Base-by-base conservation (phyloP, 2,888 invertebrate genomes). In the Strigamia crassipes region DNA sequence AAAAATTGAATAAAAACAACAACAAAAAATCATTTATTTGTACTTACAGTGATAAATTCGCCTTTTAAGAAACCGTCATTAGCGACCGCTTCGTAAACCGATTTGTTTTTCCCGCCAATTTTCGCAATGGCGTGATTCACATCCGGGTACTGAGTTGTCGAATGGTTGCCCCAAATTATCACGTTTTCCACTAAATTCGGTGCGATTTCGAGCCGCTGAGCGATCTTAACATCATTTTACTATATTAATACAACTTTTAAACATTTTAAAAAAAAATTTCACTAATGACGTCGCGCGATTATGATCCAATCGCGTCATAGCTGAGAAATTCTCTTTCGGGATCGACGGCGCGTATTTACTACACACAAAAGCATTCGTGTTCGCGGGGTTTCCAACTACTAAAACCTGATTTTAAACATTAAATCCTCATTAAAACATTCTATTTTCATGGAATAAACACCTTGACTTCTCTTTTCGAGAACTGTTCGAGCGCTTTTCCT, bases 121-220 rank as follows among this genome's bases (percentile, higher is more conserved):
- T 80, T 84, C 18, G 85, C 86, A 31, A 90, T 87, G 38, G 94
- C 94, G 87, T 94, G 92, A 38, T 91, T 90, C 0, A 94, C 94
- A 90, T 99, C 99, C 8, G 99, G 99, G 89, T 95, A 99, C 90
- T 99, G 99, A 10, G 99, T 99, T 6, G 96, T 95, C 0, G 99
- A 99, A 88, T 99, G 99, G 89, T 99, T 99, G 77, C 99, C 99
- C 99, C 99, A 99, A 88, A 99, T 99, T 83, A 97, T 94, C n/a
- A 97, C 93, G 87, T 97, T 97, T 86, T 92, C 92, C 0, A 98
- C 94, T 86, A 93, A 91, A 83, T 92, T 91, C 34, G 95, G 92
- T 83, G 90, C 85, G 12, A 89, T 86, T 18, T 88, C 88, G 18
- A 89, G 84, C 78, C 87, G 86, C 2, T 85, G 84, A 38, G 90